Percentiles rank a stretch among this genome's conserved stretches.
These are phyloP conservation scores for Xyrichtys novacula DNA, from an alignment of 2,797 vertebrate genomes.

Conservation along the genomic window DNA sequence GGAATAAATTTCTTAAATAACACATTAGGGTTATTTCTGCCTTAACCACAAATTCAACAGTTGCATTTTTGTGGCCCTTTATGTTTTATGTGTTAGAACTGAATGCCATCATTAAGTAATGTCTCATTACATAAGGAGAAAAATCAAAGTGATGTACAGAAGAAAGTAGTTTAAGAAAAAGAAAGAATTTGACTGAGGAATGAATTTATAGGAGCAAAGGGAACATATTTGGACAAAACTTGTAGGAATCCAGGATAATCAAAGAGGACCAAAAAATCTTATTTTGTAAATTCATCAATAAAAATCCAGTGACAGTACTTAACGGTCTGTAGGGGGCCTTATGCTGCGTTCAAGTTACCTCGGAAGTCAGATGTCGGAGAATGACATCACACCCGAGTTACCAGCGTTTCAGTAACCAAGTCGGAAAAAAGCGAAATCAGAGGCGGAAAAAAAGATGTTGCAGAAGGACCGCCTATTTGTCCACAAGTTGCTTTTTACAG, in stretches of 20 bases:
- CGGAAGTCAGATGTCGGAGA: too few species aligned
- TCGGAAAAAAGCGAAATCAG: too few species aligned
- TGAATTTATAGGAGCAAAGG: too few species aligned
- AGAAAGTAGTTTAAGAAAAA: background rate
- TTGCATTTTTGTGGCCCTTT: constrained; percentile 38
- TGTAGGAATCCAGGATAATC: constrained; percentile 12
- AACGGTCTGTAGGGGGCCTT: too few species aligned
- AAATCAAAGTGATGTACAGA: constrained; percentile 32
- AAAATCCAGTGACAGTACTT: too few species aligned
- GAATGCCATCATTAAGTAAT: constrained; percentile 26
- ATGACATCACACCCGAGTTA: too few species aligned
- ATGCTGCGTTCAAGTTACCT: too few species aligned
- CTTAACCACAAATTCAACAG: constrained; percentile 36
- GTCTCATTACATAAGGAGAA: constrained; percentile 20
- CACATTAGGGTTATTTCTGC: constrained; percentile 49
- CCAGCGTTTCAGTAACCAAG: too few species aligned
- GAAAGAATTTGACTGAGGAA: background rate
- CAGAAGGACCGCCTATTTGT: too few species aligned
- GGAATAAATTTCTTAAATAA: constrained; percentile 55
- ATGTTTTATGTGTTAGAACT: constrained; percentile 32
- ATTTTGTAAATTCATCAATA: too few species aligned
- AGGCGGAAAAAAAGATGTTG: too few species aligned
- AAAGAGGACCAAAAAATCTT: background rate
- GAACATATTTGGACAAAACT: background rate
- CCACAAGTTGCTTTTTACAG: too few species aligned